phyloP scores from a whole-genome alignment of 1,140 invertebrate species.

The Paraescarpia echinospica region DNA sequence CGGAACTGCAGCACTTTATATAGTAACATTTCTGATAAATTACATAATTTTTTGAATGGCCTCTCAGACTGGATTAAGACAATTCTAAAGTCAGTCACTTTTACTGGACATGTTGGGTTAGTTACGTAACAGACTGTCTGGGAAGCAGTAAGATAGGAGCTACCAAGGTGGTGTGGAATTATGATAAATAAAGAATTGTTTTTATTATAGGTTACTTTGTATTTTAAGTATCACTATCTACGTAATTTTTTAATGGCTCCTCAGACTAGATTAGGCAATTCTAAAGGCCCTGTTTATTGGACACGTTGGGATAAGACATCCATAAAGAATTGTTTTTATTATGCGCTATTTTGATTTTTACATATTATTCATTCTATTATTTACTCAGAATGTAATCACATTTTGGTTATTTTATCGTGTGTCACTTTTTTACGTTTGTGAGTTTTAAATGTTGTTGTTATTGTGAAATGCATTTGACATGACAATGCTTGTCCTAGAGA shows the following conservation, averaged over 20 bases:
- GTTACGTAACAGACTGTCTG: too few species aligned
- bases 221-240: too few species aligned
- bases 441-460: not conserved
- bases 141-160: too few species aligned
- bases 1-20: too few species aligned
- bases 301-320: not conserved
- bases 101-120: too few species aligned
- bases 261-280: not conserved
- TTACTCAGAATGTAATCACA: not conserved
- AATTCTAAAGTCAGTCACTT: too few species aligned
- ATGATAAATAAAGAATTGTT: too few species aligned
- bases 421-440: not conserved
- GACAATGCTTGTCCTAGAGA: not conserved
- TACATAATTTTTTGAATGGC: too few species aligned
- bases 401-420: not conserved
- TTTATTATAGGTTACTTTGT: too few species aligned
- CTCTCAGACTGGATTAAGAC: not conserved
- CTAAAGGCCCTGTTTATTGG: not conserved
- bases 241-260: too few species aligned
- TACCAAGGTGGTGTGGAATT: too few species aligned
- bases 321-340: not conserved
- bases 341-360: not conserved
- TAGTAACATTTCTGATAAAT: too few species aligned
- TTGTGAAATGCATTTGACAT: conserved; percentile 1
- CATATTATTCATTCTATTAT: not conserved